These are phyloP conservation scores for Megaustenia siamemsis DNA, from an alignment of 2,888 invertebrate genomes.

Conservation along the genomic window DNA sequence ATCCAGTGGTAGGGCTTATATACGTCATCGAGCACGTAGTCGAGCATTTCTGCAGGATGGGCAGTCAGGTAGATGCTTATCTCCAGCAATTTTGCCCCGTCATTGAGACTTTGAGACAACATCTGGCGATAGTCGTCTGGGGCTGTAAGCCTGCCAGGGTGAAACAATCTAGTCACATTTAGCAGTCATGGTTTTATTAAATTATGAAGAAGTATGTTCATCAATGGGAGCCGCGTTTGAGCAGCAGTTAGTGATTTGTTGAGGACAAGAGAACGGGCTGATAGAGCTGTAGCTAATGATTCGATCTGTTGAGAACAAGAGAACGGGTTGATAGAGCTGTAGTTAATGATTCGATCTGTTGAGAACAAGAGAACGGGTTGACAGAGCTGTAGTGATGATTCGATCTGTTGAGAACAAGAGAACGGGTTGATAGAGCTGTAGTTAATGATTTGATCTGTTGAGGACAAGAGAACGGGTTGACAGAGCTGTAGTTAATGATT, in stretches of 20 bases:
- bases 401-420: too few relatives aligned
- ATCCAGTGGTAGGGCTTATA: slow-evolving; percentile 51
- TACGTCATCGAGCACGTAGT: background rate
- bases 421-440: too few relatives aligned
- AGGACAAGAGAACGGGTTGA: too few relatives aligned
- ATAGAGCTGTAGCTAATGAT: too few relatives aligned
- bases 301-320: too few relatives aligned
- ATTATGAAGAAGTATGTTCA: background rate
- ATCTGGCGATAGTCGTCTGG: slow-evolving; percentile 1
- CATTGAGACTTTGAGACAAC: slow-evolving; percentile 18
- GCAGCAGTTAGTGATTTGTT: background rate
- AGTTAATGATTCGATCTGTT: too few relatives aligned
- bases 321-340: too few relatives aligned
- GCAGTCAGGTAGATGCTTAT: slow-evolving; percentile 32
- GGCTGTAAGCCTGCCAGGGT: slow-evolving; percentile 35
- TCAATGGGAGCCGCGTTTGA: background rate
- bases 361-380: too few relatives aligned
- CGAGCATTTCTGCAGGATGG: slow-evolving; percentile 41
- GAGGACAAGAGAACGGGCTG: too few relatives aligned
- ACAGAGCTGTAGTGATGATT: too few relatives aligned
- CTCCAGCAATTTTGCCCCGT: slow-evolving; percentile 51
- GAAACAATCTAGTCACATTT: background rate
- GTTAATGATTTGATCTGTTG: too few relatives aligned
- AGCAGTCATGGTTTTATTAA: background rate
- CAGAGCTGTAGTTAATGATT: too few relatives aligned